Conservation (phyloP, 2,113 vertebrate genomes). For the Thinocorus orbignyianus region DNA sequence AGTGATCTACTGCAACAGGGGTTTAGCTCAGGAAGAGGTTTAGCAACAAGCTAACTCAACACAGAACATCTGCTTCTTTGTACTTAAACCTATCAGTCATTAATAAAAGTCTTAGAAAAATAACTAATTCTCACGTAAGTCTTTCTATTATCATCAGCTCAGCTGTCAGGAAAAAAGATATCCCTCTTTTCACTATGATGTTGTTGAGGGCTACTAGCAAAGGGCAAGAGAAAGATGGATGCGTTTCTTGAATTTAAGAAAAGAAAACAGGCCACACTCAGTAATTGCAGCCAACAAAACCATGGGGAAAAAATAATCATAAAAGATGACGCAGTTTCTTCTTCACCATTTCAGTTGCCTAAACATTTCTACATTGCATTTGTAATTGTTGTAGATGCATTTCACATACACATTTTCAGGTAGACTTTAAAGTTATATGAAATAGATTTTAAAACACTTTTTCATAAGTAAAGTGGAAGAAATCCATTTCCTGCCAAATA, state of each 20-base stretch:
- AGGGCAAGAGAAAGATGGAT: not conserved
- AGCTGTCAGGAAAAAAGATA: not conserved
- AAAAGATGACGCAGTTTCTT: not conserved
- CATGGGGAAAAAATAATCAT: not conserved
- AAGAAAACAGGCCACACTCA: not conserved
- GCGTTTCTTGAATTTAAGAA: not conserved
- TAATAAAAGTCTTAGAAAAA: not conserved
- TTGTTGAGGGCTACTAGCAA: not conserved
- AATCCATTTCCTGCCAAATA: not conserved
- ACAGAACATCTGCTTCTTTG: not conserved
- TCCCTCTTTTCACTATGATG: not conserved
- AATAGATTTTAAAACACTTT: not conserved
- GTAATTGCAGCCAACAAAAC: not conserved
- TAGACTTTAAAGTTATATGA: not conserved
- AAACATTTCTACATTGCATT: not conserved
- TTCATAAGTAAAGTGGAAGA: not conserved
- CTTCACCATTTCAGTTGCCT: not conserved
- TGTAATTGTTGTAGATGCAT: not conserved
- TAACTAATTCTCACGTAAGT: not conserved
- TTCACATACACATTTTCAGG: not conserved
- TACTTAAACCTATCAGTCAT: not conserved
- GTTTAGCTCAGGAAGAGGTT: not conserved
- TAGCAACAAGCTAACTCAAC: not conserved
- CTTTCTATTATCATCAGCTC: not conserved
- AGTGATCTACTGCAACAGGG: not conserved